Base-by-base conservation (phyloP, 2,797 vertebrate species). In the Eidolon dupreanum region DNA sequence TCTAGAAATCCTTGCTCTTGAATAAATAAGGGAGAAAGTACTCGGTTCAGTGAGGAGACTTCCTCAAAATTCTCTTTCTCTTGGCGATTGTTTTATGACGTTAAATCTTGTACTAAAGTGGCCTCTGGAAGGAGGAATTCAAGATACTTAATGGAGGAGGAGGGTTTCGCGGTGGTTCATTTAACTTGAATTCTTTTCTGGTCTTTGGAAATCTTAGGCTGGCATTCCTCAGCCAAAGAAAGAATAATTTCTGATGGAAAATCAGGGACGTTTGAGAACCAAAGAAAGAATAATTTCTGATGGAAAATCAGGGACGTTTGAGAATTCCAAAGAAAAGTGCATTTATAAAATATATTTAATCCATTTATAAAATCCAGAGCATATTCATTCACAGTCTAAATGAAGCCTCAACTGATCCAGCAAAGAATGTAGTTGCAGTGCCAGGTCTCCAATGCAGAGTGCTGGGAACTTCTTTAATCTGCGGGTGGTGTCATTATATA, bases 341-440 rank as follows among this genome's bases (percentile, higher is more conserved):
- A 83, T 90, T 53, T 85, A 53, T 51, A 77, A 90, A 68, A 84
- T 84, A 28, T 88, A 94, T 33, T 43, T 5, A 96, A 96, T 73
- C 51, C 0, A 33, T 22, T 33, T 89, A 81, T 95, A 86, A 83
- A 90, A 33, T 19, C 46, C 31, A 46, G 73, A 78, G 53, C 36
- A n/a, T 46, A 82, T 81, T 96, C 91, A 82, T 96, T 78, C 74
- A 79, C 74, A 92, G 20, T 46, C 88, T 88, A 92, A 93, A 36
- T 5, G 92, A 89, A 66, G 59, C 31, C 85, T 95, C 53, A 88
- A 38, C 59, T 68, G 94, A 88, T 46, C 16, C 61, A 46, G 63
- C 71, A 26, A 63, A 41, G 55, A 70, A 41, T 16, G 46, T 5
- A 16, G 57, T 6, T 66, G 55, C 63, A 8, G 16, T 5, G 73